Evolutionary conservation across 2,888 invertebrate genomes (phyloP).

Genomic region (Synanthedon tipuliformis): DNA sequence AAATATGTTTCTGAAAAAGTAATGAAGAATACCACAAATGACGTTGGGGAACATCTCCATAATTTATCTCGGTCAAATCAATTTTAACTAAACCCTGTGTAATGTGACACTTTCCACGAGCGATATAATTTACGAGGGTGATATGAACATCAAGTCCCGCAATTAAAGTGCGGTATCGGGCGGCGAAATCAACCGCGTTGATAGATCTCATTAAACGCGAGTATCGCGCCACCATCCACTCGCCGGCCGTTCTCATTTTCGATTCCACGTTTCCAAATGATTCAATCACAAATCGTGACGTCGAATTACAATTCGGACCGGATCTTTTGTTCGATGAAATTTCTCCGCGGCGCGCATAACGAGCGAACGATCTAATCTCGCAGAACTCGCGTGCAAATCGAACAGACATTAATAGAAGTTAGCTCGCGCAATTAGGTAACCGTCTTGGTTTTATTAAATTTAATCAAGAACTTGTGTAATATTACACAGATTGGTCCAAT

Average conservation of each 20-base stretch:
- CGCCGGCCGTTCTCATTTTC: conserved; percentile 31
- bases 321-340: conserved; percentile 22
- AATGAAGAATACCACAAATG: conserved; percentile 4
- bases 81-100: neutral
- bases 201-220: conserved; percentile 48
- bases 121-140: conserved; percentile 28
- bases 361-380: conserved; percentile 40
- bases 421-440: conserved; percentile 61
- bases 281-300: conserved; percentile 30
- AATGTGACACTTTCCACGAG: conserved; percentile 7
- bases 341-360: conserved; percentile 12
- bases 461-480: conserved; percentile 70
- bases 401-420: conserved; percentile 67
- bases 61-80: neutral
- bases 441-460: conserved; percentile 70
- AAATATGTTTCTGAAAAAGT: too few species aligned
- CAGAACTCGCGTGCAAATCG: conserved; percentile 48
- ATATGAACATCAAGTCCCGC: conserved; percentile 39
- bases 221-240: conserved; percentile 22
- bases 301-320: conserved; percentile 26
- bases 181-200: conserved; percentile 38
- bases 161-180: conserved; percentile 36
- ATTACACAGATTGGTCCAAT: conserved; percentile 68
- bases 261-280: conserved; percentile 39
- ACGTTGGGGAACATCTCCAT: conserved; percentile 9